These are phyloP conservation scores for Ovibos moschatus DNA, from an alignment of 2,113 vertebrate genomes.

Conservation along the genomic window DNA sequence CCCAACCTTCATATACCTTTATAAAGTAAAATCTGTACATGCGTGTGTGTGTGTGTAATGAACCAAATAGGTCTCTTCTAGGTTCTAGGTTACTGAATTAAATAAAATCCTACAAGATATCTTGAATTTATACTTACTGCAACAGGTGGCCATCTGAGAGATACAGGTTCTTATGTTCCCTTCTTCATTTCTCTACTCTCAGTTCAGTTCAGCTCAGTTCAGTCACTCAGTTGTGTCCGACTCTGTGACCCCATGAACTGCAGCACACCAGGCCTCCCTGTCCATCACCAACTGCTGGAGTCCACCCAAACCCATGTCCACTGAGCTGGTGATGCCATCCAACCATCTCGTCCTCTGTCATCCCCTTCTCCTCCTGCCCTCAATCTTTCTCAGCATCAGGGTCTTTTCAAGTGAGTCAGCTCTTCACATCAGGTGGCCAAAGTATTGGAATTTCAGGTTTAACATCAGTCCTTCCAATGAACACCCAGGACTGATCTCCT, in stretches of 20 bases:
- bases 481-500: not conserved
- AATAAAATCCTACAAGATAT: not conserved
- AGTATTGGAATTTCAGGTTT: not conserved
- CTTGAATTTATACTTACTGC: not conserved
- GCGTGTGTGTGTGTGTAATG: not conserved
- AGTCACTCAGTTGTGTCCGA: not conserved
- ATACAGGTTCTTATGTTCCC: not conserved
- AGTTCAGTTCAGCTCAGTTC: not conserved
- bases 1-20: not conserved
- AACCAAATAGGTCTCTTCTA: not conserved
- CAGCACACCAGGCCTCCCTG: not conserved
- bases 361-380: too few relatives aligned
- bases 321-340: not conserved
- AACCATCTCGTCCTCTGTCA: not conserved
- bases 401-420: not conserved
- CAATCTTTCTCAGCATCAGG: not conserved
- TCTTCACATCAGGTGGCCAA: not conserved
- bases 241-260: not conserved
- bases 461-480: not conserved
- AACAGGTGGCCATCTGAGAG: not conserved
- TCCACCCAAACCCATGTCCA: not conserved
- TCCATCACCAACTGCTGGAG: not conserved
- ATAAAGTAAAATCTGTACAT: not conserved
- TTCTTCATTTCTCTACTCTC: not conserved
- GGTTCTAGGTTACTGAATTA: not conserved